Evolutionary conservation across 2,113 vertebrate species (phyloP), one percentile per base, ranked within the genome.

Genomic region (Ovibos moschatus): DNA sequence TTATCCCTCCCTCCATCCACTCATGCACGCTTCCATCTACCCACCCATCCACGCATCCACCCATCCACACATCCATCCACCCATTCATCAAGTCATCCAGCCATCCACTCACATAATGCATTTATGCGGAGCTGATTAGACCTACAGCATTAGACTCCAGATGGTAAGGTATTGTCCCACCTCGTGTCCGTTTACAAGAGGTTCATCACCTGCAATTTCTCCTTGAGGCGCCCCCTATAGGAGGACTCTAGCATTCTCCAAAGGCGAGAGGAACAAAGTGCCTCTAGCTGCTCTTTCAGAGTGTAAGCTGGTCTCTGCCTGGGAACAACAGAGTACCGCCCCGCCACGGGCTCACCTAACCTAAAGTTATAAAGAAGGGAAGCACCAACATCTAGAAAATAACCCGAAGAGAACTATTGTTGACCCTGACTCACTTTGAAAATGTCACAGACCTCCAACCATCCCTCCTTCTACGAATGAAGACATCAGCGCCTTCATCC

Each of bases 141-240:
- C 17, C 33, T 71, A 27, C 50, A 40, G 47, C 33, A 2, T n/a
- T 25, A 53, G 62, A 10, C 14, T 88, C 33, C 50, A 78, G 50
- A 28, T 1, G 4, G 58, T 7, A n/a, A 50, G 45, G 47, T 21
- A 27, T 0, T 16, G 15, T 43, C 64, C 4, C 19, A 17, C 3
- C 28, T 76, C 8, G 0, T 17, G 21, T 43, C 12, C 3, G 13
- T 85, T 33, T 40, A 43, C 47, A 51, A 45, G 19, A 7, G 25
- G 40, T 4, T 74, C 36, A 21, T n/a, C 21, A n/a, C 28, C 36
- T 43, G 47, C 64, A 16, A 45, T 25, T 55, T 55, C 85, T 79
- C 4, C 55, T 17, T 33, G 50, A 6, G 10, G 7, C 2, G 47
- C 33, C 3, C 9, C 19, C n/a, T 2, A 25, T 1, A 25, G 71